A percentile compares a stretch with the other conserved stretches of the same genome.
These are phyloP conservation scores for Heliconius congener DNA, from an alignment of 1,140 invertebrate genomes.

Conservation along the genomic window DNA sequence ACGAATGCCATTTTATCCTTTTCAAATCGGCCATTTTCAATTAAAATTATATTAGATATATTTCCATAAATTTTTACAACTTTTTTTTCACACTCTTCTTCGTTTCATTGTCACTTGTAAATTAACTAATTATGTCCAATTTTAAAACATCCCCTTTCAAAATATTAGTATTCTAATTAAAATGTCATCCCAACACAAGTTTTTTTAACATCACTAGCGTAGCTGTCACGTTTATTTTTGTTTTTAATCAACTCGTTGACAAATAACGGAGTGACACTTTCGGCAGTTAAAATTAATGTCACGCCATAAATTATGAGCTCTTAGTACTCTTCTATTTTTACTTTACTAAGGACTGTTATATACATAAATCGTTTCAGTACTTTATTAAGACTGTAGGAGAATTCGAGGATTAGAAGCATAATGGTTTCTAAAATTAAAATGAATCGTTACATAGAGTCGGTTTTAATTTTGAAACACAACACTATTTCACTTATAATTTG, in stretches of 20 bases:
- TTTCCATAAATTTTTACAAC: slow-evolving; percentile 47
- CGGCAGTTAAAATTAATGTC: slow-evolving; percentile 64
- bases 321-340: slow-evolving; percentile 63
- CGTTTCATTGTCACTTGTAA: slow-evolving; percentile 60
- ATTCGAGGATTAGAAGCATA: slow-evolving; percentile 56
- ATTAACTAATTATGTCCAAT: slow-evolving; percentile 34
- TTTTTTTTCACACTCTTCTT: slow-evolving; percentile 62
- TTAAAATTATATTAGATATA: slow-evolving; percentile 24
- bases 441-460: slow-evolving; percentile 15
- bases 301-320: slow-evolving; percentile 59
- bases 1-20: slow-evolving; percentile 67
- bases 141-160: slow-evolving; percentile 11
- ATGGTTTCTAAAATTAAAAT: slow-evolving; percentile 57
- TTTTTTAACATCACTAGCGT: neutral
- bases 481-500: slow-evolving; percentile 6
- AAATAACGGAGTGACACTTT: slow-evolving; percentile 64
- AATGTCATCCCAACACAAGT: neutral
- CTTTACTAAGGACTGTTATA: slow-evolving; percentile 49
- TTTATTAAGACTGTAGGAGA: slow-evolving; percentile 41
- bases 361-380: slow-evolving; percentile 54
- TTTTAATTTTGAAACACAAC: neutral
- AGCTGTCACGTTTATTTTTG: slow-evolving; percentile 69
- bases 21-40: slow-evolving; percentile 67
- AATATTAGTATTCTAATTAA: too few relatives aligned
- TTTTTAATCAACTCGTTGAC: slow-evolving; percentile 71